Percentiles rank a stretch among this genome's conserved stretches.
phyloP scores from a whole-genome alignment of 2,888 invertebrate genomes.

The Aproaerema taeniolella region DNA sequence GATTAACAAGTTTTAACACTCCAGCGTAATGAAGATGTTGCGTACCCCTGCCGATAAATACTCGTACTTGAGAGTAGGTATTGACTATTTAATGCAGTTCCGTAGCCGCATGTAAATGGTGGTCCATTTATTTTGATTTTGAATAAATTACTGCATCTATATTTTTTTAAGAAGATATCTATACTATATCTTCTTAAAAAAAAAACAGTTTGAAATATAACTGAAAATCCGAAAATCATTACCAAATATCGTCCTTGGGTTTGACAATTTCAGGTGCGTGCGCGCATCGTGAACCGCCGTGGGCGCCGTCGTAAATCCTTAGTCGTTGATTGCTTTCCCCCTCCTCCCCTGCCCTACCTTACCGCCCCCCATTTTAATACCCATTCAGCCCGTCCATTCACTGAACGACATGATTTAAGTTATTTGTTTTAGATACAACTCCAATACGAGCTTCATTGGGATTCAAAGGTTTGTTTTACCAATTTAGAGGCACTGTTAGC shows the following conservation, averaged over 20 bases:
- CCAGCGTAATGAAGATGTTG: constrained; percentile 70
- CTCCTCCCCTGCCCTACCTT: constrained; percentile 28
- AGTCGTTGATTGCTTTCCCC: constrained; percentile 57
- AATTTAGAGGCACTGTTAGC: constrained; percentile 32
- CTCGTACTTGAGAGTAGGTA: constrained; percentile 24
- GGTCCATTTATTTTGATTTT: constrained; percentile 25
- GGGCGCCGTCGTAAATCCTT: constrained; percentile 51
- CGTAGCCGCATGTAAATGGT: constrained; percentile 29
- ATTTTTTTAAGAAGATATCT: too few species aligned
- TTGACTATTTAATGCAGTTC: constrained; percentile 43
- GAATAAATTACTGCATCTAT: too few species aligned
- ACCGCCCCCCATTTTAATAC: constrained; percentile 42
- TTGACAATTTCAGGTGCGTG: constrained; percentile 29
- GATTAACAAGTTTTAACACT: constrained; percentile 74
- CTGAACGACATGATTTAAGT: constrained; percentile 54
- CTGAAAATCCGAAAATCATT: too few species aligned
- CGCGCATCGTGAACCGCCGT: constrained; percentile 33
- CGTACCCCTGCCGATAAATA: constrained; percentile 40
- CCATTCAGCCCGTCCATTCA: constrained; percentile 45
- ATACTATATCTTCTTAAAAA: too few species aligned
- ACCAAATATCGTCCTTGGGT: constrained; percentile 19
- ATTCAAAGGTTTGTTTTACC: constrained; percentile 50
- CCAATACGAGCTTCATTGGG: constrained; percentile 53
- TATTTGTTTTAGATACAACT: constrained; percentile 61
- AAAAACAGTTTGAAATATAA: too few species aligned